phyloP scores from a whole-genome alignment of 1,140 invertebrate species.

The Drosophila navojoa region DNA sequence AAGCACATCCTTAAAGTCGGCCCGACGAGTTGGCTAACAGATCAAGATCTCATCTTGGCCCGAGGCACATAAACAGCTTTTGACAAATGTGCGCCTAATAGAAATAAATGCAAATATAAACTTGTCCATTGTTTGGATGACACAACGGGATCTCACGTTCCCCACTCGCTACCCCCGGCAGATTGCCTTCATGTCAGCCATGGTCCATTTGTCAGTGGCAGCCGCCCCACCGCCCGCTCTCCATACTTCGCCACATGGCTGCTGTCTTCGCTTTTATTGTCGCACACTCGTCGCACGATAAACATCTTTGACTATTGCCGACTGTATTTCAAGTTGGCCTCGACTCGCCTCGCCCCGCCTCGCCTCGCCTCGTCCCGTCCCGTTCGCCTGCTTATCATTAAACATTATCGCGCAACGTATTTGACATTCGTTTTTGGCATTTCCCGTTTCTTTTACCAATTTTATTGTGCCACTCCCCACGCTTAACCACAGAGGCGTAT shows the following conservation, averaged over 20 bases:
- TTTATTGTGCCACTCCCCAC: conserved; percentile 50
- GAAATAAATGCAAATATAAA: conserved; percentile 83
- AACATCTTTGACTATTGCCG: conserved; percentile 79
- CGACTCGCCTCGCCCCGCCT: background rate
- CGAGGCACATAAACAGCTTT: conserved; percentile 71
- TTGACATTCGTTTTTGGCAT: conserved; percentile 45
- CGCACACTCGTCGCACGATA: conserved; percentile 74
- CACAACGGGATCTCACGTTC: conserved; percentile 41
- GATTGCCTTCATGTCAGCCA: conserved; percentile 70
- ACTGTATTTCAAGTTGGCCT: conserved; percentile 65
- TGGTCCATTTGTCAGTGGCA: conserved; percentile 76
- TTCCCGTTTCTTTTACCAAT: conserved; percentile 25
- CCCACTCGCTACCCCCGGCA: background rate
- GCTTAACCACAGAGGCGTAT: conserved; percentile 46
- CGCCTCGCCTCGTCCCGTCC: background rate
- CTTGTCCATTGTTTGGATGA: conserved; percentile 72
- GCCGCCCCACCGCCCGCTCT: background rate
- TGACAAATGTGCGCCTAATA: conserved; percentile 81
- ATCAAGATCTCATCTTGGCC: conserved; percentile 58
- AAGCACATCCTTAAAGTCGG: conserved; percentile 40
- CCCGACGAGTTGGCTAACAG: conserved; percentile 29
- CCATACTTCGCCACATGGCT: conserved; percentile 34
- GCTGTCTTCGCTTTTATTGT: conserved; percentile 78
- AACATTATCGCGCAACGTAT: conserved; percentile 75
- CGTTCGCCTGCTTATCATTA: conserved; percentile 69